phyloP scores from a whole-genome alignment of 2,888 invertebrate genomes.

The Oligia fasciuncula region DNA sequence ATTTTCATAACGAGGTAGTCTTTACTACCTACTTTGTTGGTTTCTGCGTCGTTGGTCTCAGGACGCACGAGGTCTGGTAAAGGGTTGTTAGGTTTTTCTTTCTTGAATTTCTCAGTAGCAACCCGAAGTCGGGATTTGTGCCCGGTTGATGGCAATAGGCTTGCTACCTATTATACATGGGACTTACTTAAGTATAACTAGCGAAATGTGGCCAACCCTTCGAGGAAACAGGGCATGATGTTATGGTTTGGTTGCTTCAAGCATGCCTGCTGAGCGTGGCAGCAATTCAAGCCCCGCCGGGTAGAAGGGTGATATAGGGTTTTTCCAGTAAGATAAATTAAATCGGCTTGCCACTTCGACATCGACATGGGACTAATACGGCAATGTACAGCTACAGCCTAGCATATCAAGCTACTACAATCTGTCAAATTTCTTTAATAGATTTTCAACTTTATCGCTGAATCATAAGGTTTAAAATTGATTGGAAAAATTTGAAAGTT shows the following conservation, averaged over 20 bases:
- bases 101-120: background rate
- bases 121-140: background rate
- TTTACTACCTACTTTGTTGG: background rate
- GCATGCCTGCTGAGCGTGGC: background rate
- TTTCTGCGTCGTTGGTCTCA: background rate
- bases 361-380: background rate
- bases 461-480: too few relatives aligned
- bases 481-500: too few relatives aligned
- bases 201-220: too few relatives aligned
- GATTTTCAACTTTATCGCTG: too few relatives aligned
- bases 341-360: background rate
- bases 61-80: background rate
- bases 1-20: background rate
- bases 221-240: background rate
- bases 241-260: background rate
- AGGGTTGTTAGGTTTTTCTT: background rate
- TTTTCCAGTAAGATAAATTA: background rate
- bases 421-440: too few relatives aligned
- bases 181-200: background rate
- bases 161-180: background rate
- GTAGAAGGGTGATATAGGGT: background rate
- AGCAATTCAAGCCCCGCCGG: background rate
- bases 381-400: too few relatives aligned
- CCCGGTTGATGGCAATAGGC: background rate
- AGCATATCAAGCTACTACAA: too few relatives aligned